A percentile compares a stretch with the other conserved stretches of the same genome.
Evolutionary conservation across 2,888 invertebrate species (phyloP).

Genomic region (Tiliacea citrago): DNA sequence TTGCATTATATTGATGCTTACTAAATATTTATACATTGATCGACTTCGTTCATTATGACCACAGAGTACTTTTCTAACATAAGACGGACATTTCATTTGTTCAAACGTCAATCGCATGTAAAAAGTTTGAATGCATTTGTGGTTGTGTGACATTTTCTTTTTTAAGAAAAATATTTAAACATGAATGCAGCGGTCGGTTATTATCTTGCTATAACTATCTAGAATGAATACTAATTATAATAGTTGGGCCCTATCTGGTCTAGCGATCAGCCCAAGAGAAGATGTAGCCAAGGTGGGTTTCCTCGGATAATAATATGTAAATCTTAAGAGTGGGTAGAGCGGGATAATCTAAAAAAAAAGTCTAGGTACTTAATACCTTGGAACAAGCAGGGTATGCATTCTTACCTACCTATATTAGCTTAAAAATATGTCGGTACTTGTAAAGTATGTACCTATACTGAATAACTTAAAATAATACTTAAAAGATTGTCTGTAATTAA

Average conservation of each 20-base stretch:
- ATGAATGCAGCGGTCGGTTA: not conserved
- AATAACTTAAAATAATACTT: not conserved
- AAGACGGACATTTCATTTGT: constrained; percentile 20
- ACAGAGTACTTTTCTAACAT: not conserved
- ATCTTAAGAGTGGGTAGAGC: not conserved
- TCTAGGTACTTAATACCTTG: not conserved
- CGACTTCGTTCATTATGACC: not conserved
- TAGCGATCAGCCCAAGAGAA: not conserved
- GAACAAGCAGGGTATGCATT: not conserved
- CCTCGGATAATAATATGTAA: not conserved
- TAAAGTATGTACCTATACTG: not conserved
- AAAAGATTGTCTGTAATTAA: constrained; percentile 6
- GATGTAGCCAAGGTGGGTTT: not conserved
- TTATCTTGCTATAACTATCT: not conserved
- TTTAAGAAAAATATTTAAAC: not conserved
- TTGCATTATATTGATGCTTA: constrained; percentile 71
- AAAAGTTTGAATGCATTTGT: constrained; percentile 24
- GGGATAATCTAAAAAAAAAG: not conserved
- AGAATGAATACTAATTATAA: not conserved
- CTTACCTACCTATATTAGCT: not conserved
- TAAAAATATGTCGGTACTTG: not conserved
- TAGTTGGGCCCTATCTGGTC: not conserved
- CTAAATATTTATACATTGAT: constrained; percentile 57
- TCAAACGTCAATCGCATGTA: constrained; percentile 1
- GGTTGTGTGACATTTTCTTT: not conserved